phyloP scores from a whole-genome alignment of 2,113 vertebrate genomes.

The Anolis carolinensis region DNA sequence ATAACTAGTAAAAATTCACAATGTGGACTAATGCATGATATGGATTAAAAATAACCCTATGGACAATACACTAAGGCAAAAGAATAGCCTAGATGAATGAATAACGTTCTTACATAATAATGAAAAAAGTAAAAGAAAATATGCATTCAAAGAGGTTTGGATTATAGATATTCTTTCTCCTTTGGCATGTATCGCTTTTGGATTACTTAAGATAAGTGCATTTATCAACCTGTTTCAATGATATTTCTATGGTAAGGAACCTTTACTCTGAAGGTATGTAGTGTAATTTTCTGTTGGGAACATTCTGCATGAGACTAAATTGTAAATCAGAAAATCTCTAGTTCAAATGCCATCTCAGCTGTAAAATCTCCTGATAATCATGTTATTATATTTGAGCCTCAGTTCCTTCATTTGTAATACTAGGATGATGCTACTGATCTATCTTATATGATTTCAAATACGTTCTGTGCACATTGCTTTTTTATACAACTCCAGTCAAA shows the following conservation, averaged over 20 bases:
- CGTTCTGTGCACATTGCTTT: background rate
- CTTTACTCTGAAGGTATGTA: constrained; percentile 9
- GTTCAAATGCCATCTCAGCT: background rate
- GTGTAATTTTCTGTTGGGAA: background rate
- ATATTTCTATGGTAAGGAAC: background rate
- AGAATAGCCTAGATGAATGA: constrained; percentile 16
- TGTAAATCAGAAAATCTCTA: background rate
- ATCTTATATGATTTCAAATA: background rate
- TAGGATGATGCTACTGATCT: background rate
- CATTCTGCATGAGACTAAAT: background rate
- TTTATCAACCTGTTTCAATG: constrained; percentile 34
- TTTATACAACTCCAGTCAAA: background rate
- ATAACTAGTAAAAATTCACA: constrained; percentile 12
- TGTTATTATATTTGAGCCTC: background rate
- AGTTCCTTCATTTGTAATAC: background rate
- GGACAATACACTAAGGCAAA: accelerated
- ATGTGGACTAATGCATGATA: background rate
- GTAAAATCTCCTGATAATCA: background rate
- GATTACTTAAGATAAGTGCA: constrained; percentile 7
- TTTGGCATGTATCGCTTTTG: constrained; percentile 30
- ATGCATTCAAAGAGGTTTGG: background rate
- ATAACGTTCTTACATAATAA: constrained; percentile 28
- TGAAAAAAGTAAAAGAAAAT: background rate
- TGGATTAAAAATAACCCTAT: background rate
- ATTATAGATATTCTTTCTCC: constrained; percentile 19